A percentile compares a stretch with the other conserved stretches of the same genome.
These are phyloP conservation scores for Anarrhichthys ocellatus DNA, from an alignment of 2,113 vertebrate species.

Conservation along the genomic window DNA sequence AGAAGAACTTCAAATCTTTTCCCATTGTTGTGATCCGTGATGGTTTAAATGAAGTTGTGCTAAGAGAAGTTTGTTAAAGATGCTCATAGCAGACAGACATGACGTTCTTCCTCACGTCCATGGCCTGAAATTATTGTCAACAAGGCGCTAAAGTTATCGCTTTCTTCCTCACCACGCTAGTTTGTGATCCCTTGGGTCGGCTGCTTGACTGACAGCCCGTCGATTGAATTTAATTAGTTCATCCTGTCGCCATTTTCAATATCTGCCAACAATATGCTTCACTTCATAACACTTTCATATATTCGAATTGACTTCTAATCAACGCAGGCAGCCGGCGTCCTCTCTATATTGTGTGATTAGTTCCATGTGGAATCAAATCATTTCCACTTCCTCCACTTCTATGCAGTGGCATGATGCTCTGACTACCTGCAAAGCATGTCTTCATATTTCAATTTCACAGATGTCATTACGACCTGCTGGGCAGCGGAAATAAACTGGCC, in stretches of 20 bases:
- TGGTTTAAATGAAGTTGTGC: slow-evolving; percentile 12
- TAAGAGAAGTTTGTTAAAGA: neutral
- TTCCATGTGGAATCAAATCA: neutral
- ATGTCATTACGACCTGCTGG: slow-evolving; percentile 2
- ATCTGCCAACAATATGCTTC: slow-evolving; percentile 20
- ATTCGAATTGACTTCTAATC: slow-evolving; percentile 24
- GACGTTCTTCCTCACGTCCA: slow-evolving; percentile 1
- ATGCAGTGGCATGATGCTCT: neutral
- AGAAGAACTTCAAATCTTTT: neutral
- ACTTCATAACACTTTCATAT: slow-evolving; percentile 26
- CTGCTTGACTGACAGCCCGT: slow-evolving; percentile 17
- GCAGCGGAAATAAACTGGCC: slow-evolving; percentile 9
- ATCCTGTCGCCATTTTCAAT: slow-evolving; percentile 12
- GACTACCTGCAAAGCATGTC: neutral
- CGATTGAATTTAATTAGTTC: slow-evolving; percentile 31
- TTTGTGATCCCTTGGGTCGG: slow-evolving; percentile 1
- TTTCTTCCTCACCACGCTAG: neutral
- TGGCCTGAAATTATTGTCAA: slow-evolving; percentile 10
- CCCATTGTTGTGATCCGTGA: neutral
- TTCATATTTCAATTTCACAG: slow-evolving; percentile 14
- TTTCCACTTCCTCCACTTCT: neutral
- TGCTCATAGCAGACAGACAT: neutral
- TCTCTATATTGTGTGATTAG: neutral
- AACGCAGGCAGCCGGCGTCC: neutral
- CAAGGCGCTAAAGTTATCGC: neutral